Evolutionary conservation across 2,113 vertebrate genomes (phyloP), one percentile per base, ranked within the genome.

Genomic region (Holacanthus passer): DNA sequence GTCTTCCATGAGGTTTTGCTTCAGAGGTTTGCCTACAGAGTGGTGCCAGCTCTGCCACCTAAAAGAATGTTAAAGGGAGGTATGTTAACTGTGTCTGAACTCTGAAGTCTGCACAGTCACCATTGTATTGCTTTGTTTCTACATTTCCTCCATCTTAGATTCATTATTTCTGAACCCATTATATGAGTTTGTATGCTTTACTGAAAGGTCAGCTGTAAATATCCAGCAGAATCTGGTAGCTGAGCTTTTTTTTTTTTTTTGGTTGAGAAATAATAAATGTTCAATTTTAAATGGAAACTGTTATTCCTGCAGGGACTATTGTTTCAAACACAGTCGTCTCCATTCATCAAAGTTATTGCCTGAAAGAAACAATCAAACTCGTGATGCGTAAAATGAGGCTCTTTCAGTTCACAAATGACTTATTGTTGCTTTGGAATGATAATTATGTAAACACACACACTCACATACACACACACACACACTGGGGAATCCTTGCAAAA

Each of bases 1-100:
- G 96, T 98, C 87, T 98, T 99, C 95, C 98, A 99, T 0, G 98
- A 98, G 89, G 91, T 96, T 87, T 93, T 99, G 89, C 96, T 99
- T 5, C 97, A 98, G 90, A 97, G 96, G 82, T 99, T 97, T 84
- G 96, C 97, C 0, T 99, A 99, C 85, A 96, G 98, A 14, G 96
- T 97, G 92, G 98, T 99, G 62, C 98, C 98, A 0, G 95, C 96
- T 0, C 94, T 99, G 35, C 98, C 98, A 0, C 98, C 98, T 3
- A 99, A 99, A 91, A 96, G 97, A 82, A 95, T 97, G 95, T 92
- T 99, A 53, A 96, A 96, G 86, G 97, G 97, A 96, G 98, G 98
- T 99, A 88, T 0, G 77, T 88, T 88, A 11, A n/a, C 12, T 48
- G 31, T 16, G 41, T 12, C 50, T 39, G 29, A 35, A 37, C 73